Percentiles rank a stretch among this genome's conserved stretches.
Conservation (phyloP, 2,888 invertebrate genomes). For the Lasiommata megera region DNA sequence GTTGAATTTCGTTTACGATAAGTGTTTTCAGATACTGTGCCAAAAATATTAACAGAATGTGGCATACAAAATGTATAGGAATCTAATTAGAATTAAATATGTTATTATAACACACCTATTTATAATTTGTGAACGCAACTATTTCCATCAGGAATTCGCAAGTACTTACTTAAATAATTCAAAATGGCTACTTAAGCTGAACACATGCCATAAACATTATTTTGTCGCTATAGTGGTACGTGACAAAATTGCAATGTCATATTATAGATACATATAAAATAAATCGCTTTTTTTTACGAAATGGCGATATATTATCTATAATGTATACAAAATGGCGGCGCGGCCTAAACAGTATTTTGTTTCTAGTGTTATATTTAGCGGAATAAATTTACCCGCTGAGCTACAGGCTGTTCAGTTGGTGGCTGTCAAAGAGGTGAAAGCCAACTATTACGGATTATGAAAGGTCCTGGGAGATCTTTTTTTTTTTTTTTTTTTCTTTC, state of each 20-base stretch:
- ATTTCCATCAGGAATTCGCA: background rate
- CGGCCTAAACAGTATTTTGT: conserved; percentile 26
- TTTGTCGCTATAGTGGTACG: conserved; percentile 3
- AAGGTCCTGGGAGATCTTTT: too few species aligned
- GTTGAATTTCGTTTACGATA: background rate
- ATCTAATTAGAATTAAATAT: conserved; percentile 4
- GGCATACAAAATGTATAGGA: conserved; percentile 10
- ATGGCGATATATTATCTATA: background rate
- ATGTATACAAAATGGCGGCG: conserved; percentile 15
- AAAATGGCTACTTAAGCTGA: conserved; percentile 4
- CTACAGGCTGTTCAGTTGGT: conserved; percentile 18
- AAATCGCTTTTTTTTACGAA: background rate
- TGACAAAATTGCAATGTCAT: background rate
- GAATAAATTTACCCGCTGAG: conserved; percentile 39
- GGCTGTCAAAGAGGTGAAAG: background rate
- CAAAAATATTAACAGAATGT: conserved; percentile 14
- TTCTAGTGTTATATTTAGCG: conserved; percentile 32
- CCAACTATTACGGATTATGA: too few species aligned
- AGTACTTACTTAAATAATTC: background rate
- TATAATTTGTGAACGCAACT: conserved; percentile 6
- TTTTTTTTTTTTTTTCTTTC: too few species aligned
- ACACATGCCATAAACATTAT: background rate
- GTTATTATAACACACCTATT: background rate
- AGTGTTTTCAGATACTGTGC: background rate
- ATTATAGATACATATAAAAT: background rate